Percentiles rank a stretch among this genome's conserved stretches.
These are phyloP conservation scores for Telmatochromis sp. DNA, from an alignment of 2,113 vertebrate species.

Conservation along the genomic window DNA sequence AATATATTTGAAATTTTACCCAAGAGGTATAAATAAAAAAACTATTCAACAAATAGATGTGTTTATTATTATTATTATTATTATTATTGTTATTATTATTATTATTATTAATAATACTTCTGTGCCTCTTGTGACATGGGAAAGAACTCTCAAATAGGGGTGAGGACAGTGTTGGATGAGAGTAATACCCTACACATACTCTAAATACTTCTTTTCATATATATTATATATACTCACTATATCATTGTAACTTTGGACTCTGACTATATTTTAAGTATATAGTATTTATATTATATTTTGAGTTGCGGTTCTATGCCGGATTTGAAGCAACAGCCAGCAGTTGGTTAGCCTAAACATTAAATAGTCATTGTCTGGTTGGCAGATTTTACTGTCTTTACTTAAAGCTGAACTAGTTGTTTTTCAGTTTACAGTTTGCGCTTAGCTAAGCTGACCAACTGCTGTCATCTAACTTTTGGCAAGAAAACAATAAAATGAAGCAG, in stretches of 20 bases:
- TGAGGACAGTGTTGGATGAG: neutral
- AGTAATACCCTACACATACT: neutral
- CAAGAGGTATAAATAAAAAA: conserved; percentile 68
- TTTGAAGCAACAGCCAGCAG: neutral
- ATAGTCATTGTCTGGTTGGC: neutral
- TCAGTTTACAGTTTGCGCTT: neutral
- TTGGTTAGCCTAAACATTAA: neutral
- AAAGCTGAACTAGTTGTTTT: neutral
- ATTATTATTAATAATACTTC: neutral
- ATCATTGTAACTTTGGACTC: neutral
- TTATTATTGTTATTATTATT: neutral
- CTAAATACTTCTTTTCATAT: neutral
- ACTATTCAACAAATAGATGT: conserved; percentile 33
- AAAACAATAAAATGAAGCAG: neutral
- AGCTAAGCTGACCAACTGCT: neutral
- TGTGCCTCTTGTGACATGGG: neutral
- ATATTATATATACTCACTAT: neutral
- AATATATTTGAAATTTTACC: conserved; percentile 72
- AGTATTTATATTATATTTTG: neutral
- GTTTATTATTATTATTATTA: neutral
- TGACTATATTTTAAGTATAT: neutral
- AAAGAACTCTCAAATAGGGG: neutral
- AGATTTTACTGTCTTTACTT: neutral
- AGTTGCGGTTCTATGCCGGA: neutral
- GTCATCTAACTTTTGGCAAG: neutral